Conservation (phyloP, 2,797 vertebrate genomes). For the Rhyacichthys aspro region DNA sequence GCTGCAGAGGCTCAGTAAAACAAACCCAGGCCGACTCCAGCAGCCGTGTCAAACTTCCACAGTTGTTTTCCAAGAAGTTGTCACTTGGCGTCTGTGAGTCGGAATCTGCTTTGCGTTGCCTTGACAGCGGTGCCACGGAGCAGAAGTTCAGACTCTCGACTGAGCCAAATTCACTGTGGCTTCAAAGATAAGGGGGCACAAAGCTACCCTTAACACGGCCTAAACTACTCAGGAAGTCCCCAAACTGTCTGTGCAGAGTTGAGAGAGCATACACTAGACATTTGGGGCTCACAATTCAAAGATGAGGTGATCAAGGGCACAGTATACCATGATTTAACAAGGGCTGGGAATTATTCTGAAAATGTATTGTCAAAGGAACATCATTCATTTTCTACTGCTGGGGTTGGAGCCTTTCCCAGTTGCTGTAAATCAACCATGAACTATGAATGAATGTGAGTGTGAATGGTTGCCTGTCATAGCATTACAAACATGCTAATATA, state of each 20-base stretch:
- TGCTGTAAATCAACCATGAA: no score
- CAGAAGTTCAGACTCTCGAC: constrained; percentile 36
- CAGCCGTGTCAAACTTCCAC: constrained; percentile 12
- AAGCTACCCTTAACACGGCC: constrained; percentile 19
- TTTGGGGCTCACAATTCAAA: constrained; percentile 5
- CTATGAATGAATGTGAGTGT: no score
- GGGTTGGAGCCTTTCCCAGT: no score
- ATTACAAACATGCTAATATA: no score
- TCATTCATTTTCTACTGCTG: neutral
- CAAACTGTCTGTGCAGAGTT: constrained; percentile 24
- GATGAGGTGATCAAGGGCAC: neutral
- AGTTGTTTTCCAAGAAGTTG: constrained; percentile 51
- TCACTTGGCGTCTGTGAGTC: constrained; percentile 53
- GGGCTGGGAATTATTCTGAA: neutral
- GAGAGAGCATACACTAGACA: constrained; percentile 30
- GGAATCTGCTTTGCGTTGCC: constrained; percentile 46
- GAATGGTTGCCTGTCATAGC: no score
- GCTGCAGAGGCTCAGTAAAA: constrained; percentile 6
- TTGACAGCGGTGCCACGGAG: constrained; percentile 59
- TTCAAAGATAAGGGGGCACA: constrained; percentile 38
- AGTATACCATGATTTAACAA: neutral
- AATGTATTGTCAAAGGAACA: constrained; percentile 8
- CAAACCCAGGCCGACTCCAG: constrained; percentile 5
- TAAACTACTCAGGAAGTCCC: constrained; percentile 40
- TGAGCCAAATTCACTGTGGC: constrained; percentile 31